These are phyloP conservation scores for Acromyrmex charruanus DNA, from an alignment of 1,140 invertebrate genomes.

Conservation along the genomic window DNA sequence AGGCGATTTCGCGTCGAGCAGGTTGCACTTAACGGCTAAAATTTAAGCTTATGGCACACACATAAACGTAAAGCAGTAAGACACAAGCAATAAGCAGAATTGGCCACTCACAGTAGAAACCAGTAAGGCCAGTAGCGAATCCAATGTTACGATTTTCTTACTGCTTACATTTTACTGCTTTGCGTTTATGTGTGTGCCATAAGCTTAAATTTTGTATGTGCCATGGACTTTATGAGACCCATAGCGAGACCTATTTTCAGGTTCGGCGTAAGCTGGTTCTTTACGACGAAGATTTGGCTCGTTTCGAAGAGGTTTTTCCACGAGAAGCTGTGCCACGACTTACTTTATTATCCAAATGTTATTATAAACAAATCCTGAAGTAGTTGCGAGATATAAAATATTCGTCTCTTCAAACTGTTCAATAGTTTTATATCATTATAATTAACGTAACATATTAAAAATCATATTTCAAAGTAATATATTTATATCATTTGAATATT, in stretches of 20 bases:
- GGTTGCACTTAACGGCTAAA: conserved; percentile 21
- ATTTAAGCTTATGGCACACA: background rate
- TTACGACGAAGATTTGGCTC: background rate
- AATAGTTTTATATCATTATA: background rate
- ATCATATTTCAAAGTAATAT: background rate
- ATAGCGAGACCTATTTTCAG: conserved; percentile 35
- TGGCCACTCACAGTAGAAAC: too few species aligned
- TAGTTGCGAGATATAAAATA: background rate
- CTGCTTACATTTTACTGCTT: too few species aligned
- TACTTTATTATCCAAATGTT: background rate
- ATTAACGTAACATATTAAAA: background rate
- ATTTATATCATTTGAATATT: background rate
- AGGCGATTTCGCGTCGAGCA: background rate
- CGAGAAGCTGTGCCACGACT: background rate
- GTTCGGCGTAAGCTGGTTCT: conserved; percentile 2
- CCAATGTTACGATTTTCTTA: too few species aligned
- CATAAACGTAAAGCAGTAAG: too few species aligned
- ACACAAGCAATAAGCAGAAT: too few species aligned
- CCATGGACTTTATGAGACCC: background rate
- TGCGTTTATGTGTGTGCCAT: too few species aligned
- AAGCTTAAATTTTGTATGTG: too few species aligned
- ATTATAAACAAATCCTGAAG: background rate
- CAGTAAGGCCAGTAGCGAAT: too few species aligned
- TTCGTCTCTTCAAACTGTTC: background rate
- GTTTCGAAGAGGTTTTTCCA: background rate